Conservation (phyloP, 2,888 invertebrate species). For the Latrodectus elegans region DNA sequence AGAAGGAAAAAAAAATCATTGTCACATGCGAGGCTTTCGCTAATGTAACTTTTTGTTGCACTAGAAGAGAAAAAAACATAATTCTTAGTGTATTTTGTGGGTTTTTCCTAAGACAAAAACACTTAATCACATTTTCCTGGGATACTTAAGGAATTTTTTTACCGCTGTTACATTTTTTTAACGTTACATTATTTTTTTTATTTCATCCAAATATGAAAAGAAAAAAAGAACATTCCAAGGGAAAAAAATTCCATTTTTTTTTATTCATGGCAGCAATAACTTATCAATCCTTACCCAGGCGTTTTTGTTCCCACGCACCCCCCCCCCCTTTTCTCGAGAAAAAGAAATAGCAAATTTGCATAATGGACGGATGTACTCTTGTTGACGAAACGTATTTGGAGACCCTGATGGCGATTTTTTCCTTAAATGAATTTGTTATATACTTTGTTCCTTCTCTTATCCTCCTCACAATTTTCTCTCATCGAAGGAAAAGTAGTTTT, state of each 20-base stretch:
- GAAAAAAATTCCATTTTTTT: neutral
- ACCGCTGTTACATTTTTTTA: neutral
- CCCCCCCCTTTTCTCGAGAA: neutral
- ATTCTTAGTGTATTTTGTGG: slow-evolving; percentile 65
- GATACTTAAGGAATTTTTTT: slow-evolving; percentile 56
- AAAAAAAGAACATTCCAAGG: neutral
- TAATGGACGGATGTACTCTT: slow-evolving; percentile 62
- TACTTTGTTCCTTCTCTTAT: neutral
- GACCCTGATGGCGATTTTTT: slow-evolving; percentile 54
- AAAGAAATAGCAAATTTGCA: slow-evolving; percentile 67
- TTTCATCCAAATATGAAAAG: neutral
- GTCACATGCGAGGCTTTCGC: slow-evolving; percentile 42
- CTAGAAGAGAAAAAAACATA: slow-evolving; percentile 25
- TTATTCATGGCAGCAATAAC: neutral
- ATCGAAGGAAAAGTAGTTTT: neutral
- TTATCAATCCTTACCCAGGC: neutral
- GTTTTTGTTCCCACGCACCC: neutral
- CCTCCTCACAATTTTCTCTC: neutral
- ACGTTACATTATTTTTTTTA: neutral
- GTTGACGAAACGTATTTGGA: slow-evolving; percentile 65
- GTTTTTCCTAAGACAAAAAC: slow-evolving; percentile 63
- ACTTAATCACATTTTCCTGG: slow-evolving; percentile 67
- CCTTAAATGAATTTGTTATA: slow-evolving; percentile 2
- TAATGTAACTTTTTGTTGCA: slow-evolving; percentile 17
- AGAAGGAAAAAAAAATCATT: slow-evolving; percentile 18